Evolutionary conservation across 2,797 vertebrate genomes (phyloP).

Genomic region (Mastacembelus armatus): DNA sequence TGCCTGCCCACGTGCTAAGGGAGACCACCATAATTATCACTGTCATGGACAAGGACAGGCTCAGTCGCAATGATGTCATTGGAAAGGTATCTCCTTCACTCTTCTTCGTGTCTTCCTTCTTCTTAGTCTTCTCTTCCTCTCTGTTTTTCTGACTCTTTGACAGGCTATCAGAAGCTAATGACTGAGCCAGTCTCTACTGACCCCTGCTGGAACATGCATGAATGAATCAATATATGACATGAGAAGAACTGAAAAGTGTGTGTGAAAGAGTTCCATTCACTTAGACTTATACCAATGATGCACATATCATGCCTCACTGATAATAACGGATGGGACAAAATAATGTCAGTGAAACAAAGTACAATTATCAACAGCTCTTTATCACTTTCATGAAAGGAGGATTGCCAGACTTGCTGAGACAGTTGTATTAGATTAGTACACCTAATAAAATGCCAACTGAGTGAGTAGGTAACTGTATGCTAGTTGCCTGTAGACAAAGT

Average conservation of each 20-base stretch:
- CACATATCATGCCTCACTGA: no score
- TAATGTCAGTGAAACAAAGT: no score
- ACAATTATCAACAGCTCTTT: no score
- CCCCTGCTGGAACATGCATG: slow-evolving; percentile 73
- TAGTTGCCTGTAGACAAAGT: neutral
- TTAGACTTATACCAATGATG: slow-evolving; percentile 2
- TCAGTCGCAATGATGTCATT: slow-evolving; percentile 99
- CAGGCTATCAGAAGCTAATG: slow-evolving; percentile 25
- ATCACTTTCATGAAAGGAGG: no score
- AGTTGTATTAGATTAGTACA: no score
- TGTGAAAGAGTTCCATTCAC: neutral
- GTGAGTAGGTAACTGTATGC: no score
- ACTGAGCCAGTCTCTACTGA: slow-evolving; percentile 69
- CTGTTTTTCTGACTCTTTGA: slow-evolving; percentile 51
- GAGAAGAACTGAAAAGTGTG: neutral
- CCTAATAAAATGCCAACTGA: no score
- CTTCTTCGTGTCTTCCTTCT: slow-evolving; percentile 39
- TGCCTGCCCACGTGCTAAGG: slow-evolving; percentile 96
- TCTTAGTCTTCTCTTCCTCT: slow-evolving; percentile 48
- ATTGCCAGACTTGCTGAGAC: no score
- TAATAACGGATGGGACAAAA: no score
- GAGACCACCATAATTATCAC: slow-evolving; percentile 99
- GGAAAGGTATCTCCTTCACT: slow-evolving; percentile 90
- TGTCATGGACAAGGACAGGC: slow-evolving; percentile 99
- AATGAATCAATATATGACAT: neutral